Evolutionary conservation across 2,797 vertebrate genomes (phyloP).

Genomic region (Rhynchotus rufescens): DNA sequence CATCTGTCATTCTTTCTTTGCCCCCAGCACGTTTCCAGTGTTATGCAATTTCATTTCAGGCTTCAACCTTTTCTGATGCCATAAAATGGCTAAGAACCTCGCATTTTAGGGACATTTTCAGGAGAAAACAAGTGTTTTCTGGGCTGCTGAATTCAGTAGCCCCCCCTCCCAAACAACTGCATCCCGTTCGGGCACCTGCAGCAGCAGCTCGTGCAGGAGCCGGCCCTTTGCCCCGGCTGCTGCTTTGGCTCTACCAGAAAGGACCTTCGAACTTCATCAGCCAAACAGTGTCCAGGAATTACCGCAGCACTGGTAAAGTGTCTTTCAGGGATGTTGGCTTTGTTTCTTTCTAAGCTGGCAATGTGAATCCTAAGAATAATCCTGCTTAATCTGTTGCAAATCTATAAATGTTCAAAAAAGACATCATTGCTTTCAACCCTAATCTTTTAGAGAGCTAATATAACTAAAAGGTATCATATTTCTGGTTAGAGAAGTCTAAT

Average conservation of each 20-base stretch:
- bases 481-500: not conserved
- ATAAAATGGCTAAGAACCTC: not conserved
- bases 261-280: slow-evolving; percentile 59
- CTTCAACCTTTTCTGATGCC: not conserved
- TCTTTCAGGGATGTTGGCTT: not conserved
- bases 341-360: not conserved
- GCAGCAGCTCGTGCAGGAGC: too few relatives aligned
- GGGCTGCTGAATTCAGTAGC: fast-evolving
- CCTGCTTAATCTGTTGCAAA: not conserved
- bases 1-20: not conserved
- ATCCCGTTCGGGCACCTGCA: not conserved
- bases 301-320: not conserved
- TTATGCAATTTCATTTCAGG: not conserved
- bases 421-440: not conserved
- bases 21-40: not conserved
- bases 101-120: not conserved
- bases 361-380: not conserved
- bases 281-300: slow-evolving; percentile 46
- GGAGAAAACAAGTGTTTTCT: not conserved
- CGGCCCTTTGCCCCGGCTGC: too few relatives aligned
- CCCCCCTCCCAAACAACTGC: slow-evolving; percentile 12
- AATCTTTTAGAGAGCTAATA: not conserved
- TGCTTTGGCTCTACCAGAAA: slow-evolving; percentile 26
- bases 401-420: not conserved
- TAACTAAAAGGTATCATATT: not conserved